These are phyloP conservation scores for Aythya baeri DNA, from an alignment of 2,113 vertebrate species.

Conservation along the genomic window DNA sequence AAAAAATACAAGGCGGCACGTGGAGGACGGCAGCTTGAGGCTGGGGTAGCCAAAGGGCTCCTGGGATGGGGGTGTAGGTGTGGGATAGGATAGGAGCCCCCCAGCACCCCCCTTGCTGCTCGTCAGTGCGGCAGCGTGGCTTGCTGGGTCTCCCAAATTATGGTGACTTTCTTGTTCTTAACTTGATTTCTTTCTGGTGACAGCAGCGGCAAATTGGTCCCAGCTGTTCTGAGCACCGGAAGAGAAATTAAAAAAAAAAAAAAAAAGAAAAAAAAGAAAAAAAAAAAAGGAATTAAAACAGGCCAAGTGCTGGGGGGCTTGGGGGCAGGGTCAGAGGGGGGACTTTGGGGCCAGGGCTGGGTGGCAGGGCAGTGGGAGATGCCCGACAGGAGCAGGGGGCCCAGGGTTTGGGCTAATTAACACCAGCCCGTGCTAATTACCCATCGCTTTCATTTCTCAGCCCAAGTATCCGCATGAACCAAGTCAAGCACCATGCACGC, in stretches of 20 bases:
- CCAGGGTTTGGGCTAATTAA: background rate
- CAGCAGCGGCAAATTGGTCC: conserved; percentile 23
- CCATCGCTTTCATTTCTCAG: background rate
- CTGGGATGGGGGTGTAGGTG: background rate
- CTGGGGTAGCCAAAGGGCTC: background rate
- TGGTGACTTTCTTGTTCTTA: conserved; percentile 43
- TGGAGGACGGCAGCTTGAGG: background rate
- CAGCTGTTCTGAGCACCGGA: conserved; percentile 16
- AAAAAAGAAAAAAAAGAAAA: background rate
- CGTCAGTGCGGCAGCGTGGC: background rate
- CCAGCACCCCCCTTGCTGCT: background rate
- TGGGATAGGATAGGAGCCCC: background rate
- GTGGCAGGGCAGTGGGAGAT: background rate
- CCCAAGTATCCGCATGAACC: background rate
- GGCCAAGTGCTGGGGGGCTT: background rate
- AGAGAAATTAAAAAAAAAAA: conserved; percentile 12
- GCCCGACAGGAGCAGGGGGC: background rate
- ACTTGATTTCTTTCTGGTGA: conserved; percentile 58
- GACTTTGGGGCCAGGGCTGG: background rate
- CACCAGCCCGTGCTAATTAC: background rate
- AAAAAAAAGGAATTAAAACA: background rate
- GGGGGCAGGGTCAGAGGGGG: background rate
- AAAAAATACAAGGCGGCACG: background rate
- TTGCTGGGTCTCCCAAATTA: conserved; percentile 31
- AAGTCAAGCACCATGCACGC: background rate